A percentile compares a stretch with the other conserved stretches of the same genome.
Conservation (phyloP, 1,140 invertebrate genomes). For the Drosophila jambulina region DNA sequence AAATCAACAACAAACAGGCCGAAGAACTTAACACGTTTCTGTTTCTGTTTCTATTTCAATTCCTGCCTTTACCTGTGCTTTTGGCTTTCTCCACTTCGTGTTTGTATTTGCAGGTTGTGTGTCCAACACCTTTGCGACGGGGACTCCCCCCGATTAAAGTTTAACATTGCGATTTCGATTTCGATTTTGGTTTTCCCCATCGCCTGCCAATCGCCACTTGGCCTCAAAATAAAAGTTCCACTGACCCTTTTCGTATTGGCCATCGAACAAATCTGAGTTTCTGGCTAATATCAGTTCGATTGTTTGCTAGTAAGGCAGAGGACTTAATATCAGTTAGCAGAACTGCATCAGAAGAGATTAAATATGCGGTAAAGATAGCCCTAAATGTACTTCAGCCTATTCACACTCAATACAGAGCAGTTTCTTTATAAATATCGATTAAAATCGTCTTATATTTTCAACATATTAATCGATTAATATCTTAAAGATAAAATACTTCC, state of each 20-base stretch:
- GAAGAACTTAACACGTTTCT: constrained; percentile 66
- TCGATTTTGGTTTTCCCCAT: not conserved
- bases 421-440: not conserved
- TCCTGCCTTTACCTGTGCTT: not conserved
- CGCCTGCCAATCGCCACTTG: constrained; percentile 32
- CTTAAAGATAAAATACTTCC: not conserved
- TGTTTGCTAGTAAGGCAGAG: not conserved
- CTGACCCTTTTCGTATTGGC: constrained; percentile 5
- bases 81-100: not conserved
- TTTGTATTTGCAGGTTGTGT: constrained; percentile 8
- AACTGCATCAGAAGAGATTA: not conserved
- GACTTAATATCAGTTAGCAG: not conserved
- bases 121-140: constrained; percentile 27
- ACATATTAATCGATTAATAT: not conserved
- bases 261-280: not conserved
- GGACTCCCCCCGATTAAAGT: constrained; percentile 1
- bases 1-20: constrained; percentile 49
- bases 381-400: not conserved
- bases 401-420: too few species aligned
- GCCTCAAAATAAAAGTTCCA: constrained; percentile 1
- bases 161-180: constrained; percentile 31
- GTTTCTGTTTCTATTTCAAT: constrained; percentile 31
- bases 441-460: too few species aligned
- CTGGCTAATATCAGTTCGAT: not conserved
- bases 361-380: not conserved